Conservation (phyloP, 1,140 invertebrate genomes). For the Panulirus ornatus region DNA sequence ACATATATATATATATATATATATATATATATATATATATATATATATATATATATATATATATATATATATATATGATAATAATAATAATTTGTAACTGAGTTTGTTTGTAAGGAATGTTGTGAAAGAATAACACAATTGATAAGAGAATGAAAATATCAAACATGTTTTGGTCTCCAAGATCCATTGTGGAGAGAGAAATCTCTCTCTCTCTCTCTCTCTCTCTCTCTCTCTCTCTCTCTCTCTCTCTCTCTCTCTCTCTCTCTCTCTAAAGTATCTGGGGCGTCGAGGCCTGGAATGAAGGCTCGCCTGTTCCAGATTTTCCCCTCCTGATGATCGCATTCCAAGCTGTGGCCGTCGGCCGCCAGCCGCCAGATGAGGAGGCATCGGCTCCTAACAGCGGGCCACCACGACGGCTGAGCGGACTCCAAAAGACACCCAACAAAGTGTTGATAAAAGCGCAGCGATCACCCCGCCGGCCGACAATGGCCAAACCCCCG, state of each 20-base stretch:
- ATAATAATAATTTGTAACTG: no score
- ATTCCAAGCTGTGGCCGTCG: background rate
- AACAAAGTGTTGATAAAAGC: slow-evolving; percentile 66
- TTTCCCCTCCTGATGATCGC: slow-evolving; percentile 40
- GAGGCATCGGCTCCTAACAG: slow-evolving; percentile 34
- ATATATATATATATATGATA: no score
- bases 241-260: background rate
- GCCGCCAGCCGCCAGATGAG: slow-evolving; percentile 45
- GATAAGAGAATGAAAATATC: no score
- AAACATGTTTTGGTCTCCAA: no score
- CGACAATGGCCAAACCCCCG: slow-evolving; percentile 61
- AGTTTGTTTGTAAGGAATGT: no score
- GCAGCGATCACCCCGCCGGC: slow-evolving; percentile 60
- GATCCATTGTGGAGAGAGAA: no score
- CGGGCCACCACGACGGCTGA: slow-evolving; percentile 49
- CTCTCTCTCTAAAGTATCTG: no score
- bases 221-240: background rate
- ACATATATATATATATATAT: slow-evolving; percentile 18
- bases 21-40: slow-evolving; percentile 3
- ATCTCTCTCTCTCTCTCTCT: no score
- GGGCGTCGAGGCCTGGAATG: background rate
- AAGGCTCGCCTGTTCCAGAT: slow-evolving; percentile 24
- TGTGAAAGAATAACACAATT: no score
- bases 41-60: no score
- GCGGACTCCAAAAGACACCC: slow-evolving; percentile 40